Evolutionary conservation across 53 echinoderm and acorn worm genomes (phyloP), one percentile per base, ranked within the genome.

Genomic region (Astropecten irregularis): DNA sequence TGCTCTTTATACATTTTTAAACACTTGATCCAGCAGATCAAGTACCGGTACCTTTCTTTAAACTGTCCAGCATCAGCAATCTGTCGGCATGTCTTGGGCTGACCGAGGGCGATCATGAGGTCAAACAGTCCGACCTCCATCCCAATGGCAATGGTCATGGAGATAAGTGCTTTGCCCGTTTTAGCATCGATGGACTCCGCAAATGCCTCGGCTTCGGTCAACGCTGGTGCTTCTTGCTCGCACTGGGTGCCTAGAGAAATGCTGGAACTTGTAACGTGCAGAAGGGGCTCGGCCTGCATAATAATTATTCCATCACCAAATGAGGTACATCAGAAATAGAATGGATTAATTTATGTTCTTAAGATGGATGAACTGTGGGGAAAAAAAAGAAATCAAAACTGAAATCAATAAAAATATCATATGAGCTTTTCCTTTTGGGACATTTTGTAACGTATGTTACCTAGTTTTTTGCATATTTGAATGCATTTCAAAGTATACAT

Each of bases 51-150:
- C 70, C 70, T 70, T 49, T 70, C 50, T 70, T 70, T 70, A 1
- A 49, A 70, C 11, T 70, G 49, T 28, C 70, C 70, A 51, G 35
- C 70, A 31, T 32, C 70, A 16, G 70, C 70, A 44, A 70, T 70
- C 28, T 70, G 49, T 49, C 50, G 70, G 49, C 70, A 70, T 2
- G 70, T 23, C 70, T 44, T 70, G 0, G 70, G 70, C 19, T 50
- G 70, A 40, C 32, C 50, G 9, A 29, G 70, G 2, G 51, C 14
- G 15, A 70, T 50, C 70, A 70, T 70, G 70, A 70, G 30, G 30
- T 70, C 49, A 30, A 70, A 70, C 31, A 70, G 49, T 18, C 70
- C 70, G 16, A 48, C 16, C 29, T 70, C 70, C 70, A 49, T 1
- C 32, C 70, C 70, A 8, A 70, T 15, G 27, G 70, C 70, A 29